Evolutionary conservation across 2,888 invertebrate species (phyloP).

Genomic region (Pseudanteris insignis): DNA sequence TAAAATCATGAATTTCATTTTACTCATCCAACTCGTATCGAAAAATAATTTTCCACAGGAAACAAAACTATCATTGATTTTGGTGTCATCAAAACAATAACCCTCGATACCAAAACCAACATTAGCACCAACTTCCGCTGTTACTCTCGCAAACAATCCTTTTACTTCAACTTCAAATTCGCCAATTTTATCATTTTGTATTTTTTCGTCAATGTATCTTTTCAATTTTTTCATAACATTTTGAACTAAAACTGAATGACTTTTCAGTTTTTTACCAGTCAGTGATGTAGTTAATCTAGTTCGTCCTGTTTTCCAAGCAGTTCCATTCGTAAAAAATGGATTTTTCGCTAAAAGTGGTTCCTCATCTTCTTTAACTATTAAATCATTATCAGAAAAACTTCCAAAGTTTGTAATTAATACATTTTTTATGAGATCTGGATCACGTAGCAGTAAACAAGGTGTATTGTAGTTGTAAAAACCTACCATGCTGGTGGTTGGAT

Average conservation of each 20-base stretch:
- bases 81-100: constrained; percentile 40
- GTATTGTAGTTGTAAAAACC: constrained; percentile 47
- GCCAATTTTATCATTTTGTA: neutral
- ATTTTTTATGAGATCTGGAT: constrained; percentile 49
- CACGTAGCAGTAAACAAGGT: constrained; percentile 47
- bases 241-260: neutral
- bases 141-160: constrained; percentile 34
- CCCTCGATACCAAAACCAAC: constrained; percentile 48
- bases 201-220: constrained; percentile 9
- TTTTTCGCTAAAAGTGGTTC: constrained; percentile 48
- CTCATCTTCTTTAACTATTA: constrained; percentile 30
- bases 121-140: constrained; percentile 43
- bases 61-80: constrained; percentile 4
- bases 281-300: constrained; percentile 21
- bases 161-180: constrained; percentile 51
- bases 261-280: constrained; percentile 28
- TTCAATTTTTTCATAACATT: constrained; percentile 15
- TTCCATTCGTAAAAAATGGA: constrained; percentile 49
- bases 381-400: constrained; percentile 48
- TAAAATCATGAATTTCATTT: neutral
- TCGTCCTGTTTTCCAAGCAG: constrained; percentile 46
- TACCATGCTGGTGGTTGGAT: constrained; percentile 48
- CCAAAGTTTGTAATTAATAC: constrained; percentile 47
- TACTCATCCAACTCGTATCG: neutral
- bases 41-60: constrained; percentile 12